Percentiles rank a stretch among this genome's conserved stretches.
These are phyloP conservation scores for Pyrgus malvae DNA, from an alignment of 2,888 invertebrate species.

Conservation along the genomic window DNA sequence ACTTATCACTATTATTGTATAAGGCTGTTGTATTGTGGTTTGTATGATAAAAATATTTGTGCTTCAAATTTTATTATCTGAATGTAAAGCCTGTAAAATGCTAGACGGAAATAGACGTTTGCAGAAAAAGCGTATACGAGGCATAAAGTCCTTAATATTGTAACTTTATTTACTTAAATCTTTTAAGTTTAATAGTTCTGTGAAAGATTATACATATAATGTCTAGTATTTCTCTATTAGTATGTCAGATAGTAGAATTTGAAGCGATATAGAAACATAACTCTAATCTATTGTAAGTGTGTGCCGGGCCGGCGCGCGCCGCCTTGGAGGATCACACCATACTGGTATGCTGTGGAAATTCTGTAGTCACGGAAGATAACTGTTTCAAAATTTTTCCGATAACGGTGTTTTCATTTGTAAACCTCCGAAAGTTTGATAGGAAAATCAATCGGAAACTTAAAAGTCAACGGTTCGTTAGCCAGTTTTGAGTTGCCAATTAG, in stretches of 20 bases:
- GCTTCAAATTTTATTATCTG: conserved; percentile 37
- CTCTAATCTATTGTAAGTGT: conserved; percentile 54
- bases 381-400: conserved; percentile 63
- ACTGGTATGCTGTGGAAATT: conserved; percentile 59
- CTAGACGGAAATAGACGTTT: conserved; percentile 28
- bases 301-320: conserved; percentile 54
- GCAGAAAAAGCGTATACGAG: conserved; percentile 25
- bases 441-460: conserved; percentile 67
- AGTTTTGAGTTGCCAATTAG: conserved; percentile 41
- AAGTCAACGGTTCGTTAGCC: conserved; percentile 48
- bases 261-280: conserved; percentile 49
- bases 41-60: conserved; percentile 41
- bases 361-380: conserved; percentile 66
- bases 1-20: conserved; percentile 78
- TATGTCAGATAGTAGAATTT: conserved; percentile 35
- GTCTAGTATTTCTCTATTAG: conserved; percentile 23
- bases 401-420: conserved; percentile 70
- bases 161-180: conserved; percentile 26
- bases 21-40: conserved; percentile 68
- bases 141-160: conserved; percentile 19
- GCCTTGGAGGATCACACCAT: conserved; percentile 63
- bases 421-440: conserved; percentile 82
- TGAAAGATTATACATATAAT: conserved; percentile 16
- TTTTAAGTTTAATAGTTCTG: conserved; percentile 26
- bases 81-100: conserved; percentile 26